Conservation (phyloP, 2,113 vertebrate genomes). For the Phyllopteryx taeniolatus region DNA sequence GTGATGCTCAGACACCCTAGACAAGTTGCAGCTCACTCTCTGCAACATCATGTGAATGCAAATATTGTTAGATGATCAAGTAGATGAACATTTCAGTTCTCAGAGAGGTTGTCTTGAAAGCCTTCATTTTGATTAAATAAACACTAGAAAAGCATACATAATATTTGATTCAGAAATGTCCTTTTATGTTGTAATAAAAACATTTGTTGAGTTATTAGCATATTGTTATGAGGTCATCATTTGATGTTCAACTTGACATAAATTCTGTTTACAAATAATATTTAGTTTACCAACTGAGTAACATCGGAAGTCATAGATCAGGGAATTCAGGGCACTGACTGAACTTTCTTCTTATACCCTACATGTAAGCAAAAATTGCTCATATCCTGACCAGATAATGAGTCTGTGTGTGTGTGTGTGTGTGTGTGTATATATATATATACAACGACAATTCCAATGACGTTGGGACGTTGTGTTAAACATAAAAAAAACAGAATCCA, state of each 20-base stretch:
- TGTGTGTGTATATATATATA: too few species aligned
- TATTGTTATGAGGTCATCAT: not conserved
- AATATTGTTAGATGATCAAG: conserved; percentile 5
- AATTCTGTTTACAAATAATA: conserved; percentile 1
- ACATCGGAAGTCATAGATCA: not conserved
- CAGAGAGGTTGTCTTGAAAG: not conserved
- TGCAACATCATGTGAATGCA: conserved; percentile 16
- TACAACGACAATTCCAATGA: too few species aligned
- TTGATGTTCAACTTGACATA: not conserved
- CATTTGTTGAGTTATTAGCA: not conserved
- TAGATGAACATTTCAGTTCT: not conserved
- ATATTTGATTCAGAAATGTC: not conserved
- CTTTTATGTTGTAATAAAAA: conserved; percentile 3
- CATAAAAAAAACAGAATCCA: too few species aligned
- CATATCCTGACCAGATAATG: not conserved
- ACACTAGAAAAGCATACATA: not conserved
- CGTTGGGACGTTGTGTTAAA: too few species aligned
- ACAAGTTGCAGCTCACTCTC: conserved; percentile 28
- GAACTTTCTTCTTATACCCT: not conserved
- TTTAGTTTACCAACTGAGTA: not conserved
- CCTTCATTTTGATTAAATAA: not conserved
- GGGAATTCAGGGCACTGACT: not conserved
- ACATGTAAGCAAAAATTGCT: not conserved
- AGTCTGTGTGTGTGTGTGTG: too few species aligned
- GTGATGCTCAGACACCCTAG: conserved; percentile 47